Evolutionary conservation across 2,888 invertebrate species (phyloP).

Genomic region (Clitarchus hookeri): DNA sequence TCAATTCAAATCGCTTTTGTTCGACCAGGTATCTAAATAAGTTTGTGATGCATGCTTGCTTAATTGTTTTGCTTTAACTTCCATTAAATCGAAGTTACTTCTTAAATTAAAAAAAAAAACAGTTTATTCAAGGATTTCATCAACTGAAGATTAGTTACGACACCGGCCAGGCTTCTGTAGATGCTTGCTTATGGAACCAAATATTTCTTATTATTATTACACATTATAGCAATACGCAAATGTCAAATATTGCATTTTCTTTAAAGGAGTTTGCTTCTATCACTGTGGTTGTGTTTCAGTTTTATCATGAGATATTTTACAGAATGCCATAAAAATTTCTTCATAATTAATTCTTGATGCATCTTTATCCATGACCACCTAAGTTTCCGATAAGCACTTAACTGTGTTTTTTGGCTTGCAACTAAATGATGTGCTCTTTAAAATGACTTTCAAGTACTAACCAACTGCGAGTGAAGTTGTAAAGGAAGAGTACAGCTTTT

Average conservation of each 20-base stretch:
- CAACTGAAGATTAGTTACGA: background rate
- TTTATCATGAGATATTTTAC: background rate
- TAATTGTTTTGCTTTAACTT: slow-evolving; percentile 3
- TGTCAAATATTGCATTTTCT: background rate
- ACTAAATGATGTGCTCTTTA: background rate
- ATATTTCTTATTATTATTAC: background rate
- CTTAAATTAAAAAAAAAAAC: background rate
- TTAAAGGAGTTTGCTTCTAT: background rate
- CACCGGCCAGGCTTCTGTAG: background rate
- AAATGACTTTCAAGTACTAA: background rate
- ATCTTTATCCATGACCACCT: too few species aligned
- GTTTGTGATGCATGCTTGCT: background rate
- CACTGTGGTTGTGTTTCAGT: background rate
- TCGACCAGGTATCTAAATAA: background rate
- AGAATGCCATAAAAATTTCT: background rate
- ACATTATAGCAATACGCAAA: background rate
- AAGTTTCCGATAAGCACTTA: too few species aligned
- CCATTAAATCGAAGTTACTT: background rate
- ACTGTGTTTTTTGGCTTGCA: background rate
- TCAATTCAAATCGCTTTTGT: background rate
- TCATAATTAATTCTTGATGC: background rate
- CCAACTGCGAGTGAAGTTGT: background rate
- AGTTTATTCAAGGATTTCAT: background rate
- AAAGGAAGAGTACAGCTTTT: background rate
- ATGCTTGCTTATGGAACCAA: background rate